These are phyloP conservation scores for Ovis canadensis DNA, from an alignment of 2,113 vertebrate species.

Conservation along the genomic window DNA sequence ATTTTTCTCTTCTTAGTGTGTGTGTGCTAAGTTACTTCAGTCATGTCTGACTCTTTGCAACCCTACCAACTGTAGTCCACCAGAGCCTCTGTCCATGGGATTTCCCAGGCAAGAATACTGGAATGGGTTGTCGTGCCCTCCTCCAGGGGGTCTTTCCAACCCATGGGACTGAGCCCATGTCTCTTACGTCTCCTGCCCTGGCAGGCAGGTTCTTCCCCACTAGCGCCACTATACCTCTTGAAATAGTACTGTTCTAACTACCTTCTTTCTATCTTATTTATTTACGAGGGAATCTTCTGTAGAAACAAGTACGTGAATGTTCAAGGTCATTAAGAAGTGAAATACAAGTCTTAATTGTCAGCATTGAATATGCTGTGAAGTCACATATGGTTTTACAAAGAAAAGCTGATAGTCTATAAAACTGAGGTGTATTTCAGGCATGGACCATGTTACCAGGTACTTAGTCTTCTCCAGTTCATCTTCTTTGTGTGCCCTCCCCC, in stretches of 20 bases:
- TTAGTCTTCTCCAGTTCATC: not conserved
- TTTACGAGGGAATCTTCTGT: not conserved
- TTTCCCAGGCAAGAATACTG: not conserved
- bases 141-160: not conserved
- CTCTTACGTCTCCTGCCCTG: not conserved
- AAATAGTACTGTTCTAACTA: not conserved
- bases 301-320: conserved; percentile 20
- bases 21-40: not conserved
- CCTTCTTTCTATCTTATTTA: conserved; percentile 7
- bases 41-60: not conserved
- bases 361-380: not conserved
- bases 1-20: not conserved
- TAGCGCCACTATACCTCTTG: not conserved
- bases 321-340: conserved; percentile 37
- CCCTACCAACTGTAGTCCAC: not conserved
- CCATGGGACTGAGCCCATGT: not conserved
- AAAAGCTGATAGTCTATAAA: conserved; percentile 7
- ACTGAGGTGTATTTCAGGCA: not conserved
- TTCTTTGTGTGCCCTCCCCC: not conserved
- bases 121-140: not conserved
- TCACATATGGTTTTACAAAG: conserved; percentile 31
- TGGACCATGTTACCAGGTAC: not conserved
- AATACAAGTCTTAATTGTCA: conserved; percentile 24
- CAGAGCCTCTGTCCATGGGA: not conserved
- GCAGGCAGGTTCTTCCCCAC: not conserved